These are phyloP conservation scores for Meganola albula DNA, from an alignment of 2,888 invertebrate species.

Conservation along the genomic window DNA sequence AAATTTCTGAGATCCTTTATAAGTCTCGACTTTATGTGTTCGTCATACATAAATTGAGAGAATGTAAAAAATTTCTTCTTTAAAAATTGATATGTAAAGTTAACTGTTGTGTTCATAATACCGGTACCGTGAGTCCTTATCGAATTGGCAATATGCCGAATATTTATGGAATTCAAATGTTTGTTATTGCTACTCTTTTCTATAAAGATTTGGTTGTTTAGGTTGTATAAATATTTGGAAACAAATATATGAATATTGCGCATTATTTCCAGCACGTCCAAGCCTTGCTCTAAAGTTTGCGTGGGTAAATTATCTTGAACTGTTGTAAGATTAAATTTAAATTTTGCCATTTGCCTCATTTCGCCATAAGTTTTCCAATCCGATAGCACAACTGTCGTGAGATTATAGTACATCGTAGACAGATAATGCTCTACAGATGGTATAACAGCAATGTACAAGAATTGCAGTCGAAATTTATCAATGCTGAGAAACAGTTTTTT, in stretches of 20 bases:
- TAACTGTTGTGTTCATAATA: conserved; percentile 96
- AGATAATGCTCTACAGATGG: conserved; percentile 92
- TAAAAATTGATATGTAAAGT: conserved; percentile 95
- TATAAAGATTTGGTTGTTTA: conserved; percentile 97
- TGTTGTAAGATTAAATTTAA: conserved; percentile 88
- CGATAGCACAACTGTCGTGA: conserved; percentile 97
- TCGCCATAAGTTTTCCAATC: conserved; percentile 98
- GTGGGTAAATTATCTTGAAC: conserved; percentile 97
- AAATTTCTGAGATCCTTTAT: conserved; percentile 92
- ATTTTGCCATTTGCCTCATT: conserved; percentile 94
- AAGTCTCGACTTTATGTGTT: conserved; percentile 96
- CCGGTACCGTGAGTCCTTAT: conserved; percentile 98
- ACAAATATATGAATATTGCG: conserved; percentile 97
- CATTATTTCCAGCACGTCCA: conserved; percentile 98
- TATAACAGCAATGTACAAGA: conserved; percentile 80
- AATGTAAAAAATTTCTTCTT: conserved; percentile 95
- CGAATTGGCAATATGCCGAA: conserved; percentile 96
- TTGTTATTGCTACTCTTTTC: conserved; percentile 95
- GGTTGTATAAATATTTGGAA: conserved; percentile 93
- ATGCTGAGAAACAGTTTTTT: conserved; percentile 79
- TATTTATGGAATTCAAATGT: conserved; percentile 95
- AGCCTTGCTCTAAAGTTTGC: conserved; percentile 96
- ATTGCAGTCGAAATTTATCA: conserved; percentile 74
- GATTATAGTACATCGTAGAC: conserved; percentile 96
- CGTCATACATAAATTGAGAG: conserved; percentile 98